These are phyloP conservation scores for Sialia sialis DNA, from an alignment of 2,113 vertebrate species.

Conservation along the genomic window DNA sequence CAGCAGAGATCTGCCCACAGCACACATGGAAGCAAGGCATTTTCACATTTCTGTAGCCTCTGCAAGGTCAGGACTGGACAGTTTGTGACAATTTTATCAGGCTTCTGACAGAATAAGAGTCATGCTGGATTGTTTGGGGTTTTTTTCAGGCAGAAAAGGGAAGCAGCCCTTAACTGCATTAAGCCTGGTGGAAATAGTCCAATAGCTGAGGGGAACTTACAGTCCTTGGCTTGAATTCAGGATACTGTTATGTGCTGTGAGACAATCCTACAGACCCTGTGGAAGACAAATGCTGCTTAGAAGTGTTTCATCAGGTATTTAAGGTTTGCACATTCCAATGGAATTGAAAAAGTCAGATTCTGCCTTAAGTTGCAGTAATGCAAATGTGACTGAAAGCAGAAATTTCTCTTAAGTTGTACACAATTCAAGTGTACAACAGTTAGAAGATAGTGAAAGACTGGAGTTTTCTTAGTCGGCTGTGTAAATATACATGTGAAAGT, in stretches of 20 bases:
- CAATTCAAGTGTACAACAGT: background rate
- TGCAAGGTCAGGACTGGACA: background rate
- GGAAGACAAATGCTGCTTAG: background rate
- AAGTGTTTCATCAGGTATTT: background rate
- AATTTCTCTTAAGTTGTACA: background rate
- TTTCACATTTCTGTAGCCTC: background rate
- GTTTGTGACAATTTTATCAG: background rate
- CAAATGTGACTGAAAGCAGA: background rate
- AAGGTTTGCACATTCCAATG: background rate
- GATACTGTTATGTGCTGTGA: background rate
- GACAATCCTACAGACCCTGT: background rate
- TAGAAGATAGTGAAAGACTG: background rate
- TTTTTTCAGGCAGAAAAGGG: background rate
- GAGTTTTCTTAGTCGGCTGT: background rate
- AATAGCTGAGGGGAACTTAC: background rate
- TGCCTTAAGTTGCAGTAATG: background rate
- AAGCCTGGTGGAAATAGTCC: background rate
- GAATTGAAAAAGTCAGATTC: background rate
- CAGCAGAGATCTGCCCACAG: background rate
- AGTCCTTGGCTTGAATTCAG: conserved; percentile 4
- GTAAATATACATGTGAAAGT: background rate
- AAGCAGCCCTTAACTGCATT: background rate
- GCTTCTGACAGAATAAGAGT: background rate
- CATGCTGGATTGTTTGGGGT: background rate
- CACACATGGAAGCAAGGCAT: background rate